A percentile compares a stretch with the other conserved stretches of the same genome.
Evolutionary conservation across 2,888 invertebrate species (phyloP).

Genomic region (Diaperis boleti): DNA sequence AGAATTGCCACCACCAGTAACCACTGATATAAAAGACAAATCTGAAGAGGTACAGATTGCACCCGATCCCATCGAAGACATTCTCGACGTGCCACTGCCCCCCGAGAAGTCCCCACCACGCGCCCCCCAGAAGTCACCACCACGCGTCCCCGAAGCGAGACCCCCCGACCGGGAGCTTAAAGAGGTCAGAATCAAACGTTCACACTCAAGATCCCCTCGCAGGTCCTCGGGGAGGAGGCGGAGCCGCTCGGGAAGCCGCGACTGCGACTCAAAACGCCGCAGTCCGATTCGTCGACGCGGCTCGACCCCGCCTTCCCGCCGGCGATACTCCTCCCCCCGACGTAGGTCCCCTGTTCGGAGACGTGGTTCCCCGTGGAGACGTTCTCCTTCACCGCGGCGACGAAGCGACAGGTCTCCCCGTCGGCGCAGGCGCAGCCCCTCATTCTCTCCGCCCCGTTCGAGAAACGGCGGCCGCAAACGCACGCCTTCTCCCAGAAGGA

Average conservation of each 20-base stretch:
- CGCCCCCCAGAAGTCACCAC: not conserved
- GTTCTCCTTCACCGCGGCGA: conserved; percentile 17
- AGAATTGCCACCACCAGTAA: too few species aligned
- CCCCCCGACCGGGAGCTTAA: not conserved
- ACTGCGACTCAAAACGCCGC: not conserved
- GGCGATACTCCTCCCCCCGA: conserved; percentile 34
- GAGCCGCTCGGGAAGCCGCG: conserved; percentile 26
- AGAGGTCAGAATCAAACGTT: conserved; percentile 4
- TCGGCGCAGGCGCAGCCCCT: conserved; percentile 16
- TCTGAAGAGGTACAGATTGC: too few species aligned
- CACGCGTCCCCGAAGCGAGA: not conserved
- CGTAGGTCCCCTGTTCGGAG: conserved; percentile 31
- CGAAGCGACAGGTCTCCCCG: conserved; percentile 25
- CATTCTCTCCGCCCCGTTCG: conserved; percentile 21
- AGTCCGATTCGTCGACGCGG: conserved; percentile 27
- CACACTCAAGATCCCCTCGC: conserved; percentile 10
- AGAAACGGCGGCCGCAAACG: conserved; percentile 41
- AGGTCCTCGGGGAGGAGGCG: conserved; percentile 26
- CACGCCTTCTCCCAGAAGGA: conserved; percentile 46
- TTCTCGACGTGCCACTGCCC: conserved; percentile 4
- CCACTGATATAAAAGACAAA: too few species aligned
- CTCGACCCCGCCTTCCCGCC: conserved; percentile 23
- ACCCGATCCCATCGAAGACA: not conserved
- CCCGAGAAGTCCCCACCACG: not conserved
- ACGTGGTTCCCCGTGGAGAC: conserved; percentile 16